Percentiles rank a stretch among this genome's conserved stretches.
These are phyloP conservation scores for Orgyia antiqua DNA, from an alignment of 2,888 invertebrate genomes.

Conservation along the genomic window DNA sequence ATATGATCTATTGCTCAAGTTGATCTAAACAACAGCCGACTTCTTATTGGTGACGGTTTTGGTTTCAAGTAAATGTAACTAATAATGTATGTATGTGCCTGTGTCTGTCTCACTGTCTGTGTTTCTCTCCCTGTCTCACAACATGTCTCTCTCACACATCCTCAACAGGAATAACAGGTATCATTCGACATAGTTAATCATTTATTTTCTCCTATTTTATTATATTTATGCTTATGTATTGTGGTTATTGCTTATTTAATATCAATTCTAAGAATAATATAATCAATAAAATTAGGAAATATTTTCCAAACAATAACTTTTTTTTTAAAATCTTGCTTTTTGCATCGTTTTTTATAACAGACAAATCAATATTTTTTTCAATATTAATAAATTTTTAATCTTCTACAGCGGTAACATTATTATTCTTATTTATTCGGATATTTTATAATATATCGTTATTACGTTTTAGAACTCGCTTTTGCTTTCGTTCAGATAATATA, in stretches of 20 bases:
- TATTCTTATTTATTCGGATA: too few species aligned
- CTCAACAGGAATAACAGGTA: slow-evolving; percentile 76
- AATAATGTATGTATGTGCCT: slow-evolving; percentile 64
- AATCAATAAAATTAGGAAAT: too few species aligned
- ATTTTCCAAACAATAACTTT: not conserved
- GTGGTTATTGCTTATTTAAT: slow-evolving; percentile 59
- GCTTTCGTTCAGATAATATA: too few species aligned
- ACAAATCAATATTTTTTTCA: too few species aligned
- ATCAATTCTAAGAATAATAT: too few species aligned
- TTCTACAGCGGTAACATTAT: too few species aligned
- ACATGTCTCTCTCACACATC: slow-evolving; percentile 74
- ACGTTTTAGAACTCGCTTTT: too few species aligned
- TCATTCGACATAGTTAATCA: slow-evolving; percentile 53
- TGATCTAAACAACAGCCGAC: too few species aligned
- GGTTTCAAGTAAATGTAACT: slow-evolving; percentile 31
- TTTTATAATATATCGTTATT: too few species aligned
- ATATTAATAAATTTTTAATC: too few species aligned
- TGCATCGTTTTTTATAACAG: not conserved
- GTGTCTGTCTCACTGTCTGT: slow-evolving; percentile 75
- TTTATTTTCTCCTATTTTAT: slow-evolving; percentile 41
- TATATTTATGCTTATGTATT: slow-evolving; percentile 59
- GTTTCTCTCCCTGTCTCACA: slow-evolving; percentile 74
- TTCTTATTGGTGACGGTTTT: too few species aligned
- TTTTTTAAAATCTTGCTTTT: not conserved
- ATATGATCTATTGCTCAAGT: too few species aligned